These are phyloP conservation scores for Pantherophis alleghaniensis DNA, from an alignment of 2,797 vertebrate genomes.

Conservation along the genomic window DNA sequence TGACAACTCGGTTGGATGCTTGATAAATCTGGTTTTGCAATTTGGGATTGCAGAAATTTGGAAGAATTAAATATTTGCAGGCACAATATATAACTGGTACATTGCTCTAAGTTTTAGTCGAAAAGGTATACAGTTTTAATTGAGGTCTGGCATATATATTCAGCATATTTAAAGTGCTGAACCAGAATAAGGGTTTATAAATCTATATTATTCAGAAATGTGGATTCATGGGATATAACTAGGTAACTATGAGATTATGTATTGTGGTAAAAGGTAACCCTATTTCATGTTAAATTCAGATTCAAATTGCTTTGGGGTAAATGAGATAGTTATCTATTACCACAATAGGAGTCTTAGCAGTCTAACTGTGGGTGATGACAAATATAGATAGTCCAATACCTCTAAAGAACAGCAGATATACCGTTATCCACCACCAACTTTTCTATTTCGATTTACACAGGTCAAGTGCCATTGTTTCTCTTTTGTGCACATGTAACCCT, in stretches of 20 bases:
- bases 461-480: neutral
- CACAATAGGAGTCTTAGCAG: neutral
- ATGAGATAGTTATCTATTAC: neutral
- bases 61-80: neutral
- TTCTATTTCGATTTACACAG: slow-evolving; percentile 2
- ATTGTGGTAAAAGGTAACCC: neutral
- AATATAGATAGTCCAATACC: neutral
- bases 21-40: neutral
- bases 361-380: neutral
- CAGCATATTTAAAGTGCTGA: neutral
- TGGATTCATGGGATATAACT: neutral
- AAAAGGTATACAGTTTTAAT: neutral
- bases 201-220: neutral
- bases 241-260: neutral
- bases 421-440: rapidly evolving
- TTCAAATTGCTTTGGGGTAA: neutral
- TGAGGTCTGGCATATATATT: rapidly evolving
- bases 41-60: neutral
- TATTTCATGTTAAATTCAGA: neutral
- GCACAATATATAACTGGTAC: too few species aligned
- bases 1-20: neutral
- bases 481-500: slow-evolving; percentile 9
- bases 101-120: neutral
- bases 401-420: neutral
- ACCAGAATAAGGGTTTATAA: neutral